Conservation (phyloP, 30 jellyfish, hydroid and myxozoan species). For the Mastigias papua region DNA sequence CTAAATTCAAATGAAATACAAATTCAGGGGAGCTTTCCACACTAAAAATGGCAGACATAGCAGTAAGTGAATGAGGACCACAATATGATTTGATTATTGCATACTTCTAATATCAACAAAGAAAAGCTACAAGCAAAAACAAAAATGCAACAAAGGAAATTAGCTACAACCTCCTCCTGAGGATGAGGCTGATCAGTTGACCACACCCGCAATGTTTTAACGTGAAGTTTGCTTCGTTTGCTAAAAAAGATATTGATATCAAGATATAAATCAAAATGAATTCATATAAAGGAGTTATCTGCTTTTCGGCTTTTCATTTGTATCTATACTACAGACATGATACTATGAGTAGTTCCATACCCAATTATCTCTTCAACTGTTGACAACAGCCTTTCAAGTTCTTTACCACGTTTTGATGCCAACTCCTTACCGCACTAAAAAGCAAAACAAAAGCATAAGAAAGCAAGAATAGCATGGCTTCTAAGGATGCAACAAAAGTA, state of each 20-base stretch:
- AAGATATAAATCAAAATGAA: too few relatives aligned
- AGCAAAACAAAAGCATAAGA: background rate
- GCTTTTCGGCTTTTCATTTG: too few relatives aligned
- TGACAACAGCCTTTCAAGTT: conserved; percentile 84
- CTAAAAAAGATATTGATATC: too few relatives aligned
- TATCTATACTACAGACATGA: too few relatives aligned
- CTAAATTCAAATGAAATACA: too few relatives aligned
- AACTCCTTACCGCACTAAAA: conserved; percentile 96
- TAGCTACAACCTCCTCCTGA: conserved; percentile 89
- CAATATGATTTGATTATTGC: too few relatives aligned
- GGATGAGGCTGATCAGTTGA: conserved; percentile 99
- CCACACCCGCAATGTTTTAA: conserved; percentile 96
- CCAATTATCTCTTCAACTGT: conserved; percentile 73
- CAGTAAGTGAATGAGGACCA: too few relatives aligned
- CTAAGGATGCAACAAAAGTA: background rate
- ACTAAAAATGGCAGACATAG: too few relatives aligned
- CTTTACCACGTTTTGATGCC: conserved; percentile 85
- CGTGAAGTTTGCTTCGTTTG: conserved; percentile 87
- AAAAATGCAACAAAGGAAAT: background rate
- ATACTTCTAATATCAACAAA: background rate
- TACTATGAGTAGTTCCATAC: conserved; percentile 26
- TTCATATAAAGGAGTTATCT: too few relatives aligned
- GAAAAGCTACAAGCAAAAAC: background rate
- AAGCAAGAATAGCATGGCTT: background rate
- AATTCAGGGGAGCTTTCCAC: too few relatives aligned